Base-by-base conservation (phyloP, 2,113 vertebrate genomes). In the Antechinus flavipes region DNA sequence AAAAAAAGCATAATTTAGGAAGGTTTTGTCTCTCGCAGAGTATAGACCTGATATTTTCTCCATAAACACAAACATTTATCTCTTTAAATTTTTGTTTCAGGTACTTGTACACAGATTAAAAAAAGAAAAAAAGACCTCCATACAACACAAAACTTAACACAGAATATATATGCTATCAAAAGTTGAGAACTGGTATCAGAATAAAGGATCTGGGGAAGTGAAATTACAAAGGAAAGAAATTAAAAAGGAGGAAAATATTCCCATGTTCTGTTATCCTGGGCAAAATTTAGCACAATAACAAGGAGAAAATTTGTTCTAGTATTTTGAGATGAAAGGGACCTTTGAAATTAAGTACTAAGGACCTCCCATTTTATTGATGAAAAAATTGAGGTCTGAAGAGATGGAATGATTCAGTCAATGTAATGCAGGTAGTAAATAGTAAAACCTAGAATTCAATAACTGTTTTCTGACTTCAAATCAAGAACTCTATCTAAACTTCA, bases 61-160 rank as follows among this genome's bases (percentile, higher is more conserved):
- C 56, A 94, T 14, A 61, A 91, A 91, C 25, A 95, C 25, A 52
- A 95, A 96, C 91, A 91, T 91, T 26, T n/a, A 46, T 90, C 54
- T 46, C 50, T 92, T 30, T 58, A 61, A 42, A 53, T 25, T 84
- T 30, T 90, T 1, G 96, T 96, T 94, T 53, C 23, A 90, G 54
- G 92, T 16, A 89, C 46, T 24, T 46, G 0, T 61, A 19, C 49
- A 52, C 46, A 35, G 2, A 50, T 19, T 23, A 92, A 6, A 93
- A 12, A 90, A 94, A 94, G 4, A 47, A 47, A 47, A 47, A 55
- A 24, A 95, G 22, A 42, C 11, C 26, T 58, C 11, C 58, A 35
- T 1, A 35, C 10, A 61, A 61, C 27, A 61, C 10, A 61, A 11
- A 35, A 35, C 11, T 35, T 61, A 12, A 10, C 58, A 61, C 3